Conservation (phyloP, 2,797 vertebrate genomes). For the Anniella stebbinsi region DNA sequence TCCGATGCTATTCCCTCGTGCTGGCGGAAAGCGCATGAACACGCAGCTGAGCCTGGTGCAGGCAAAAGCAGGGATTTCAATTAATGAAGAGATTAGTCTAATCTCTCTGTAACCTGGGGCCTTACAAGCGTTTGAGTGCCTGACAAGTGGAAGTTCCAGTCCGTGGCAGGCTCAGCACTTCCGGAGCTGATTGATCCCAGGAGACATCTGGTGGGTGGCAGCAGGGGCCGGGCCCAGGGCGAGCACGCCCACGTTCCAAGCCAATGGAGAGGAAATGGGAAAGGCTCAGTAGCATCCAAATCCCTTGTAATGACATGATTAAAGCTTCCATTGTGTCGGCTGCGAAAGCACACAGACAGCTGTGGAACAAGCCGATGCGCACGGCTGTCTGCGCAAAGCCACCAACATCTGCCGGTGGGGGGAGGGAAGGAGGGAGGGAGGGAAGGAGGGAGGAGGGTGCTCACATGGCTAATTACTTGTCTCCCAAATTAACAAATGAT, state of each 20-base stretch:
- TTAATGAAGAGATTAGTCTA: constrained; percentile 61
- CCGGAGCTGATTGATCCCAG: background rate
- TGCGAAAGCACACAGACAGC: background rate
- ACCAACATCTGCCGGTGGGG: background rate
- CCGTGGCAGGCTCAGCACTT: accelerated
- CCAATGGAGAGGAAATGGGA: background rate
- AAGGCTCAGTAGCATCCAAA: background rate
- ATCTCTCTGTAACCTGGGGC: constrained; percentile 37
- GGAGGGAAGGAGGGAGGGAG: background rate
- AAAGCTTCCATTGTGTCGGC: background rate
- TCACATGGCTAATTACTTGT: constrained; percentile 7
- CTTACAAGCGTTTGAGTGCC: background rate
- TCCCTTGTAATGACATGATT: constrained; percentile 2
- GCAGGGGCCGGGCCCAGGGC: accelerated
- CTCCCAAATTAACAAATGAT: constrained; percentile 15
- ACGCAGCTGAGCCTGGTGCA: background rate
- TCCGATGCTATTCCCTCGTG: accelerated
- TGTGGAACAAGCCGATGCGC: background rate
- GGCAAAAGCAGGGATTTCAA: constrained; percentile 52
- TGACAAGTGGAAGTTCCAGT: background rate
- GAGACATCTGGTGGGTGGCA: background rate
- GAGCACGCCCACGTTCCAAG: accelerated
- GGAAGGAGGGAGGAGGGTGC: background rate
- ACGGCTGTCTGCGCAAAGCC: background rate
- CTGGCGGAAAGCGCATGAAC: background rate